Base-by-base conservation (phyloP, 2,888 invertebrate species). In the Amphipyra tragopoginis region DNA sequence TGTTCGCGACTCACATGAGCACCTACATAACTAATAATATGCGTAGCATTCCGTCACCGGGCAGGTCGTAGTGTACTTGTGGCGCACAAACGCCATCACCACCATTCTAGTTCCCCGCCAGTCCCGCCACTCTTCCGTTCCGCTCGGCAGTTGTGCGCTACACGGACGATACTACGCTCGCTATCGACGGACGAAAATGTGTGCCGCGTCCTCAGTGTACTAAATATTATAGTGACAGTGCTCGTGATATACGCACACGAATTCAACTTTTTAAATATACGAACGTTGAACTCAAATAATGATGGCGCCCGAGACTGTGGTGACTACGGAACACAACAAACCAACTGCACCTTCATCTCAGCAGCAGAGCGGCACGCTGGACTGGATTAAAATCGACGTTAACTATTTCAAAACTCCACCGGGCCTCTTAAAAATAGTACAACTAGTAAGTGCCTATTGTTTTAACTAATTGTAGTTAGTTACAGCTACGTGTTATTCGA, bases 241-340 rank as follows among this genome's bases (percentile, higher is more conserved):
- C 79, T 87, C 87, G 88, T 90, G 87, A 74, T 77, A 65, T 72
- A 75, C 65, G 66, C 77, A 72, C 75, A 72, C 70, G 56, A 72
- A 67, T 63, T 72, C 68, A 79, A 77, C 72, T 70, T 68, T 21
- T 52, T 53, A 65, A 75, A 78, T 55, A 69, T 38, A 77, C 64
- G 62, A 70, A 76, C 63, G 71, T 76, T 80, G 67, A 54, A 79
- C 68, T 62, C 78, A 85, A 85, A 93, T 86, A 84, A 95, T 95
- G 95, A 97, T 97, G 97, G 97, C 97, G 96, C 97, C 97, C 89
- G 97, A 97, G 95, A 97, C 97, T 85, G 97, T 97, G 86, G 97
- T 97, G 84, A 97, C 96, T 83, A 96, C 97, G 90, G 97, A 97
- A 87, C 96, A 96, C 88, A 96, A 94, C 94, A 96, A 93, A 82